Percentiles rank a stretch among this genome's conserved stretches.
phyloP scores from a whole-genome alignment of 2,888 invertebrate species.

The Hipparchia semele region DNA sequence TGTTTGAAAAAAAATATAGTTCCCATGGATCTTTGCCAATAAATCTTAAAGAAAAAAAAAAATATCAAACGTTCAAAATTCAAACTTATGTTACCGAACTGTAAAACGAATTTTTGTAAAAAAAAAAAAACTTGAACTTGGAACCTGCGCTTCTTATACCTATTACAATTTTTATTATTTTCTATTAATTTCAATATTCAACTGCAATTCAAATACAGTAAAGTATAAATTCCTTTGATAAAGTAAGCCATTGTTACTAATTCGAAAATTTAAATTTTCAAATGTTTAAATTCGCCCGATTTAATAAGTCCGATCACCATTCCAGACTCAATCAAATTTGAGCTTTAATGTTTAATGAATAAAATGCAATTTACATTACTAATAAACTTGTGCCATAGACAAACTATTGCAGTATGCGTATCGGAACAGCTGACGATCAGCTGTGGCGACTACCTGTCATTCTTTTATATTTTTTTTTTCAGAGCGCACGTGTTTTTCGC shows the following conservation, averaged over 20 bases:
- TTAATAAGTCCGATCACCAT: neutral
- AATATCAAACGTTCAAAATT: neutral
- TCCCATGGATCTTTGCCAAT: slow-evolving; percentile 13
- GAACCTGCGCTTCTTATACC: neutral
- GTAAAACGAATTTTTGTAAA: neutral
- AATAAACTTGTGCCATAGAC: slow-evolving; percentile 1
- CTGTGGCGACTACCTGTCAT: slow-evolving; percentile 50
- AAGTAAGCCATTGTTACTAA: slow-evolving; percentile 11
- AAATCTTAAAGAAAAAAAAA: neutral
- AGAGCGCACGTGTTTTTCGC: slow-evolving; percentile 45
- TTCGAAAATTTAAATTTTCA: slow-evolving; percentile 27
- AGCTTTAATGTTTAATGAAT: neutral
- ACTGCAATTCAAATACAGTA: neutral
- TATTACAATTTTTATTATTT: neutral
- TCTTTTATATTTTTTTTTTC: slow-evolving; percentile 45
- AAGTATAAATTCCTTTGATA: slow-evolving; percentile 4
- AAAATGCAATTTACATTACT: slow-evolving; percentile 17
- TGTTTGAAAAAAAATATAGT: slow-evolving; percentile 5
- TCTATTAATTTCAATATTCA: neutral
- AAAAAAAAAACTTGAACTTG: neutral
- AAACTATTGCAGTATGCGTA: slow-evolving; percentile 23
- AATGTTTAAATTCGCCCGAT: slow-evolving; percentile 11
- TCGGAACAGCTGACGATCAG: slow-evolving; percentile 49
- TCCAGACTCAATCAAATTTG: neutral
- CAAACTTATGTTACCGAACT: neutral